Base-by-base conservation (phyloP, 2,888 invertebrate species). In the Drosophila hamatofila region DNA sequence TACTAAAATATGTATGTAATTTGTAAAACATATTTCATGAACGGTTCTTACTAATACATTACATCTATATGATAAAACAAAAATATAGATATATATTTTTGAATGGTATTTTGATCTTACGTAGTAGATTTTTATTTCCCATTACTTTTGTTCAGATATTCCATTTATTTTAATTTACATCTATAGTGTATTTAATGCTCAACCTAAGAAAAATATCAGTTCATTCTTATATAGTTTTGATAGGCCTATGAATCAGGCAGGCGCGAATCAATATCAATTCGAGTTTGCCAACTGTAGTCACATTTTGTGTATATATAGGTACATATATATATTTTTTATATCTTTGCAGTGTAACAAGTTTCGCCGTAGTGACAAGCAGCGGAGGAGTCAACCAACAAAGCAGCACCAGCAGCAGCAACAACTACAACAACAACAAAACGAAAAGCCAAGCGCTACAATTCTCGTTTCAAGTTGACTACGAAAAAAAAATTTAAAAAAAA, bases 281-380 rank as follows among this genome's bases (percentile, higher is more conserved):
- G 27, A 67, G 69, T 69, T 69, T 66, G 78, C 66, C 80, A 75
- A 67, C 62, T 67, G 41, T 63, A 67, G 63, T 60, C 62, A 54
- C 60, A 57, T 48, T 72, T 67, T 33, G 14, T 30, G 49, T 58
- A 58, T 48, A 27, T 37, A 51, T 12, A n/a, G n/a, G 16, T 30
- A 30, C 11, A 33, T 55, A 44, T 60, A 44, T 42, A 42, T 21
- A 42, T 5, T 42, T 30, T 56, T 44, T 60, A 65, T 78, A 58
- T 44, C 21, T 81, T 79, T 88, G 86, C 83, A 63, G 76, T 88
- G 84, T 84, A 88, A 84, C 84, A 84, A 84, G 84, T 84, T 84
- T 84, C 64, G 61, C 33, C 27, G 42, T 52, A 65, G 65, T 80
- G 72, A 76, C 77, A 73, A 70, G 70, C 80, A 73, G 80, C 79